Percentiles rank a stretch among this genome's conserved stretches.
These are phyloP conservation scores for Macrophya alboannulata DNA, from an alignment of 2,888 invertebrate genomes.

Conservation along the genomic window DNA sequence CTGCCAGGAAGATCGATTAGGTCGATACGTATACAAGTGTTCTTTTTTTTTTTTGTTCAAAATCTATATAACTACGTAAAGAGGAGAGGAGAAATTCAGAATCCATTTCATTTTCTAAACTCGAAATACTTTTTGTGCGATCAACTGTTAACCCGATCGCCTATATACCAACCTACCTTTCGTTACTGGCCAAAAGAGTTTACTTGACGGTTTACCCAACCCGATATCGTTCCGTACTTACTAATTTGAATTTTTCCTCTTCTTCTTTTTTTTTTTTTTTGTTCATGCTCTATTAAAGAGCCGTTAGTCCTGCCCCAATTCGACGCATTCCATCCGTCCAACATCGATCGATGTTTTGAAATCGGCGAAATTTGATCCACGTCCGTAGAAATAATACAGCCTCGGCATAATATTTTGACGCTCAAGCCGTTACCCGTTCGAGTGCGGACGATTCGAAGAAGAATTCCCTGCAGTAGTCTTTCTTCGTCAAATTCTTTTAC, in stretches of 20 bases:
- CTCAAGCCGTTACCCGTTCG: conserved; percentile 44
- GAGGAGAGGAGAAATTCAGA: background rate
- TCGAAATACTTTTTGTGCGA: background rate
- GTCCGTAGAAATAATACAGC: background rate
- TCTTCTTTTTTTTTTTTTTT: background rate
- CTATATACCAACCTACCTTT: too few species aligned
- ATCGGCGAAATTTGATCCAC: conserved; percentile 43
- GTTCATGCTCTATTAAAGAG: conserved; percentile 26
- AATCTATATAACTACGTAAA: background rate
- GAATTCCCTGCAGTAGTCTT: conserved; percentile 32
- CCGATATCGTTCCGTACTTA: conserved; percentile 6
- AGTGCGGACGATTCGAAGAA: background rate
- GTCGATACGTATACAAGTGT: background rate
- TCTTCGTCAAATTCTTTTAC: background rate
- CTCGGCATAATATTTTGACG: conserved; percentile 45
- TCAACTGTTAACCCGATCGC: background rate
- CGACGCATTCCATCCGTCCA: background rate
- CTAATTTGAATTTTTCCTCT: conserved; percentile 19
- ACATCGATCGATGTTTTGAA: background rate
- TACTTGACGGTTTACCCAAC: background rate
- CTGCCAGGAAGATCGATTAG: background rate
- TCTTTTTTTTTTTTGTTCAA: background rate
- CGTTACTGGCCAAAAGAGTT: background rate
- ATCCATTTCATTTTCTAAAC: background rate
- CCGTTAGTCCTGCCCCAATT: background rate